Evolutionary conservation across 1,140 invertebrate species (phyloP), one percentile per base, ranked within the genome.

Genomic region (Hylyphantes graminicola): DNA sequence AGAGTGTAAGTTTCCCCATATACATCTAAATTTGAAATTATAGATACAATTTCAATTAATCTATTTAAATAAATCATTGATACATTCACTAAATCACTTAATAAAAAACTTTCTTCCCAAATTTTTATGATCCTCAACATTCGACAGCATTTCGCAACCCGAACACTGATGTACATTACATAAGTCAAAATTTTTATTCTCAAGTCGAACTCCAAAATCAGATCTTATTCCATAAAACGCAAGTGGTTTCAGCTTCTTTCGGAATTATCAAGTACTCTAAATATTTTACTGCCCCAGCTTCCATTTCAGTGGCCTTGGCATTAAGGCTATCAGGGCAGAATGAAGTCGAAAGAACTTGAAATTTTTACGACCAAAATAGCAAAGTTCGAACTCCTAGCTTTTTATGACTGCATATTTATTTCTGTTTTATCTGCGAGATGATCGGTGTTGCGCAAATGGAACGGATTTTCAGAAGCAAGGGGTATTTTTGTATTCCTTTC

Each of bases 391-490:
- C 67, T 70, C 21, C 17, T 35, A 35, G 35, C 35, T 70, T 80
- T 80, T 80, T 80, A 80, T 70, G 64, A 55, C 77, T 80, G 63
- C 64, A 70, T 80, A 80, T 80, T 80, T 80, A 80, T 80, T 80
- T 70, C 19, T 19, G 51, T 67, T 70, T 79, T 80, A 35, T 59
- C 21, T 54, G n/a, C 12, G 65, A 61, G 48, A 80, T 70, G 77
- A 80, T 59, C 77, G 17, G 77, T 50, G 50, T 15, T 57, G 54
- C 54, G 54, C n/a, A 55, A 74, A 17, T n/a, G 19, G 35, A 35
- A 35, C 35, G 35, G 35, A 35, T 35, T 35, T 35, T 35, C 5
- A 35, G 35, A 35, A 35, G 35, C 35, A 35, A 35, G 35, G 35
- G 35, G 35, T 35, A 35, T 35, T 35, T 35, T 35, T 35, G 35